Percentiles rank a stretch among this genome's conserved stretches.
These are phyloP conservation scores for Ceyx margarethae DNA, from an alignment of 2,113 vertebrate species.

Conservation along the genomic window DNA sequence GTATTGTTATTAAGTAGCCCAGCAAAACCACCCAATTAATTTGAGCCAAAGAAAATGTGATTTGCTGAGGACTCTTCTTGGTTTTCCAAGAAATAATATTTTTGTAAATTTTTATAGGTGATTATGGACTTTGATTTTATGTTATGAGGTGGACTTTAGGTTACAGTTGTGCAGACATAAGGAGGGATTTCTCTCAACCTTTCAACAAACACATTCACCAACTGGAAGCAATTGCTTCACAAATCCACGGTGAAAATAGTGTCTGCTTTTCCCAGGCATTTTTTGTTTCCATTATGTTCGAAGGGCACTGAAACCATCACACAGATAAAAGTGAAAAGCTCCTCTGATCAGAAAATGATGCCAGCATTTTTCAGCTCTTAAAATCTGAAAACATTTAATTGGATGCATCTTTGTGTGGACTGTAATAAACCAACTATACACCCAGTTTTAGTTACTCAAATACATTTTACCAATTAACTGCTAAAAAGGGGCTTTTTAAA, in stretches of 20 bases:
- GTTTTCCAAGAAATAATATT: conserved; percentile 64
- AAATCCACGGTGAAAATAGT: conserved; percentile 60
- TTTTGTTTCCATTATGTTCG: conserved; percentile 49
- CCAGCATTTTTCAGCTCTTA: background rate
- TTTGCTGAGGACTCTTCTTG: conserved; percentile 34
- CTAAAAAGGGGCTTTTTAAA: background rate
- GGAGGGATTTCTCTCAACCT: conserved; percentile 51
- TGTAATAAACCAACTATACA: background rate
- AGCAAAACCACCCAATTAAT: conserved; percentile 29
- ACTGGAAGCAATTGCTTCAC: conserved; percentile 68
- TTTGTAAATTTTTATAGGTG: conserved; percentile 45
- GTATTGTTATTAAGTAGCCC: conserved; percentile 50
- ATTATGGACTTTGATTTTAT: conserved; percentile 12
- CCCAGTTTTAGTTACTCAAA: background rate
- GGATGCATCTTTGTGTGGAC: background rate
- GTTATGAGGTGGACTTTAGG: conserved; percentile 29
- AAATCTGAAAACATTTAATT: conserved; percentile 48
- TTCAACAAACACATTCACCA: conserved; percentile 57
- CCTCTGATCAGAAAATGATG: conserved; percentile 31
- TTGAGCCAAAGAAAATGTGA: conserved; percentile 46
- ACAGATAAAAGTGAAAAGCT: conserved; percentile 7
- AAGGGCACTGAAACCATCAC: conserved; percentile 36
- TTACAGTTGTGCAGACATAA: conserved; percentile 36
- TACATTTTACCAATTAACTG: background rate
- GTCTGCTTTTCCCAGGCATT: conserved; percentile 50